Evolutionary conservation across 2,797 vertebrate species (phyloP).

Genomic region (Epinephelus coioides): DNA sequence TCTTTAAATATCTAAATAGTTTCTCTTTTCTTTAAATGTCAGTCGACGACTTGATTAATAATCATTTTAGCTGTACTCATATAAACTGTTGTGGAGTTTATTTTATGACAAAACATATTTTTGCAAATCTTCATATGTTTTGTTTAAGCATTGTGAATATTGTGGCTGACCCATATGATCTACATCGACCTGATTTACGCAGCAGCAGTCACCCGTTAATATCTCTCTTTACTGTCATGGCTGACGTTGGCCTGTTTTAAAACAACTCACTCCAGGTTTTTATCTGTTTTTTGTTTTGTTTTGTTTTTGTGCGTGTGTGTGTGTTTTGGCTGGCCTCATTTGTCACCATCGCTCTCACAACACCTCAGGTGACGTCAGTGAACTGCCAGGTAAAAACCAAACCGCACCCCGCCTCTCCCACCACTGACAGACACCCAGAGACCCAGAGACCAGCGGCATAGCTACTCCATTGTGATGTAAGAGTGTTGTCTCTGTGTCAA

Average conservation of each 20-base stretch:
- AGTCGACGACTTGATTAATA: too few species aligned
- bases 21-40: too few species aligned
- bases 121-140: too few species aligned
- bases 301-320: slow-evolving; percentile 35
- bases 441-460: slow-evolving; percentile 27
- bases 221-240: slow-evolving; percentile 20
- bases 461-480: too few species aligned
- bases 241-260: slow-evolving; percentile 21
- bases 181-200: too few species aligned
- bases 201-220: not conserved
- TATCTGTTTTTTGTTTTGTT: slow-evolving; percentile 48
- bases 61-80: too few species aligned
- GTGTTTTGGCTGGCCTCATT: slow-evolving; percentile 69
- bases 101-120: too few species aligned
- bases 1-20: too few species aligned
- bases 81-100: too few species aligned
- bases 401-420: slow-evolving; percentile 28
- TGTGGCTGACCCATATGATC: too few species aligned
- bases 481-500: too few species aligned
- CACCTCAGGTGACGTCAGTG: slow-evolving; percentile 90
- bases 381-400: slow-evolving; percentile 90
- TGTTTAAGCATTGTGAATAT: too few species aligned
- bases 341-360: slow-evolving; percentile 83
- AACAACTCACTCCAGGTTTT: slow-evolving; percentile 53
- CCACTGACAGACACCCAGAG: slow-evolving; percentile 38